Conservation (phyloP, 2,113 vertebrate genomes). For the Jacana jacana region DNA sequence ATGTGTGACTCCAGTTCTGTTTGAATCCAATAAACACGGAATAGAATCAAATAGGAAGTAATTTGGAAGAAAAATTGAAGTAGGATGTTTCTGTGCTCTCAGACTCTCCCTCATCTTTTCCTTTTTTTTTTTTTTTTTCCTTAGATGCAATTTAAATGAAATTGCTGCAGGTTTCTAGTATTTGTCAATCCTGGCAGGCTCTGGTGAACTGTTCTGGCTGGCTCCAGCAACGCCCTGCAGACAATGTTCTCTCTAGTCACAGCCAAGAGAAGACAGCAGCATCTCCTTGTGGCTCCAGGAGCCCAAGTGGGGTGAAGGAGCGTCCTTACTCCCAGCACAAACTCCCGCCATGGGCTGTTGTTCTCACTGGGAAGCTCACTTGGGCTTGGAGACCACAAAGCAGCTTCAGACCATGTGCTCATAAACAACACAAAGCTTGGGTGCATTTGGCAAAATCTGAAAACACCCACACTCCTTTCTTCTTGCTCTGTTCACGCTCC, state of each 20-base stretch:
- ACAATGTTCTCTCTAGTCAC: not conserved
- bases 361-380: not conserved
- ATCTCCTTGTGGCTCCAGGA: not conserved
- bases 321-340: not conserved
- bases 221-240: not conserved
- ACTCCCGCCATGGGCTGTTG: not conserved
- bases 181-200: not conserved
- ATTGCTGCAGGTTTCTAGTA: not conserved
- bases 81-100: not conserved
- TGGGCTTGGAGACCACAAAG: not conserved
- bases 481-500: not conserved
- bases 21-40: not conserved
- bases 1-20: not conserved
- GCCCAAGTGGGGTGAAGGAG: not conserved
- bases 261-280: not conserved
- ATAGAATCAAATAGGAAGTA: not conserved
- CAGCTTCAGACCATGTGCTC: not conserved
- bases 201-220: not conserved
- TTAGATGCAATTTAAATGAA: not conserved
- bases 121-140: not conserved
- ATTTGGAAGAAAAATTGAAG: constrained; percentile 6
- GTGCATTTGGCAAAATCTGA: not conserved
- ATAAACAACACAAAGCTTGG: not conserved
- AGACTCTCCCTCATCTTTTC: not conserved
- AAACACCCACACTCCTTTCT: not conserved